Evolutionary conservation across 2,113 vertebrate genomes (phyloP), one percentile per base, ranked within the genome.

Genomic region (Ophthalmolycus amberensis): DNA sequence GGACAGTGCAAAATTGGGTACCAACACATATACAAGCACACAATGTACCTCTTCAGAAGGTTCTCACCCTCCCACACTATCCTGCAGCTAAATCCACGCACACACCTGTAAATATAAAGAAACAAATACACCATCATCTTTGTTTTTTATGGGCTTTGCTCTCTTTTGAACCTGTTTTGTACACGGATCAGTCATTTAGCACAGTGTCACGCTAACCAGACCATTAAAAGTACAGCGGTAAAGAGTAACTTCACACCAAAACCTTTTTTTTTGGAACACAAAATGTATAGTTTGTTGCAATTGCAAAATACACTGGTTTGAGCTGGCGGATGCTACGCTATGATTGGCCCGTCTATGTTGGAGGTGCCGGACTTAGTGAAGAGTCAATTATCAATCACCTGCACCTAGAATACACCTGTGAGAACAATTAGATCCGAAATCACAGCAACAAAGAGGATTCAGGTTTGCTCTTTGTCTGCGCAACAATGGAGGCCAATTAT

Each of bases 21-120:
- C 48, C 25, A 68, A 25, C 22, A 65, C 48, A 63, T 5, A 44
- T 63, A 59, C 68, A 80, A 46, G 42, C 50, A 25, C 44, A 56
- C 46, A 48, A 40, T 44, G 44, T 54, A 16, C 27, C 37, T 52
- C 68, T 66, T 77, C 68, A 77, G 10, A n/a, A 52, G n/a, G n/a
- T 40, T 38, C 50, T 67, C 63, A 42, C 42, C 64, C 62, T 64
- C 72, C 72, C 66, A 78, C 70, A 32, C 76, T 46, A 2, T 22
- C 52, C 52, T 65, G 48, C 42, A 67, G 68, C 34, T 27, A 11
- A 9, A 77, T 64, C 1, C 58, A 71, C 15, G 16, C n/a, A 42
- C n/a, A 42, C 81, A 71, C 58, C 27, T 63, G 46, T 11, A 52
- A 71, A 50, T 48, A 54, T 27, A 42, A 63, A 42, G 48, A 75